These are phyloP conservation scores for Cosmia pyralina DNA, from an alignment of 2,888 invertebrate genomes.

Conservation along the genomic window DNA sequence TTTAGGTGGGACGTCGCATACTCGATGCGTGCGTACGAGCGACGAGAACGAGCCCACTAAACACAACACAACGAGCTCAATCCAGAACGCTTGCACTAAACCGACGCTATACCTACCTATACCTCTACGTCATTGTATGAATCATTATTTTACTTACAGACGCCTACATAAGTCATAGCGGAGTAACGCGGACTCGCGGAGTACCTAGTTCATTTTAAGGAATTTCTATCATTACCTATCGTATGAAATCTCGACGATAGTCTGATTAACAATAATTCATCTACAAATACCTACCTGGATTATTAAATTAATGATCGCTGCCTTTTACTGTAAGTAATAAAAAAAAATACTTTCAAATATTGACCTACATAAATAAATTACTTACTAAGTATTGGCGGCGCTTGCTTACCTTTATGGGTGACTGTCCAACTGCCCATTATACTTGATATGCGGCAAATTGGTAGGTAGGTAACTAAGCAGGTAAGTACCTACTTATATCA, in stretches of 20 bases:
- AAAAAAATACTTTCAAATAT: no score
- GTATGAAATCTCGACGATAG: neutral
- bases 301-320: no score
- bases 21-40: slow-evolving; percentile 73
- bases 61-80: slow-evolving; percentile 68
- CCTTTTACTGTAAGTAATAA: no score
- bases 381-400: no score
- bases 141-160: slow-evolving; percentile 63
- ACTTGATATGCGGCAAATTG: neutral
- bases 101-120: slow-evolving; percentile 64
- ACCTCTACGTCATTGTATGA: slow-evolving; percentile 68
- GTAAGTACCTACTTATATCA: no score
- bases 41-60: slow-evolving; percentile 74
- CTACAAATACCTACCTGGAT: slow-evolving; percentile 1
- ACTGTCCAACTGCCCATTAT: neutral
- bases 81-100: slow-evolving; percentile 71
- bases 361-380: no score
- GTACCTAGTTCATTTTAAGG: neutral
- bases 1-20: slow-evolving; percentile 66
- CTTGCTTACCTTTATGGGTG: no score
- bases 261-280: neutral
- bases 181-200: neutral
- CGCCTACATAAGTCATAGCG: slow-evolving; percentile 1
- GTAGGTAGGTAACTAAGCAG: neutral
- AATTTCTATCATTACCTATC: neutral